Base-by-base conservation (phyloP, 2,113 vertebrate species). In the Forbesichthys agassizii region DNA sequence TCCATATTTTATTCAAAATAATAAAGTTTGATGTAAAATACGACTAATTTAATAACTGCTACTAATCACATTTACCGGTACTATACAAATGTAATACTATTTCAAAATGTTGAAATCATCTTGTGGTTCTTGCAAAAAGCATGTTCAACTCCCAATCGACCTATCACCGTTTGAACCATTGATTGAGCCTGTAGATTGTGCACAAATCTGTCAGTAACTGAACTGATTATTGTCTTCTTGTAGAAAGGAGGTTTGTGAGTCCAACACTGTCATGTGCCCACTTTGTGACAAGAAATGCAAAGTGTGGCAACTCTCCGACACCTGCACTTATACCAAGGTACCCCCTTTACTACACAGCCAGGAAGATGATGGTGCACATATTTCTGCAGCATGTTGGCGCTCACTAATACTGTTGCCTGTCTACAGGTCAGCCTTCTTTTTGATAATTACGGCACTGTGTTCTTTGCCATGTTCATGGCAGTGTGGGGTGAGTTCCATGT, bases 381-480 rank as follows among this genome's bases (percentile, higher is more conserved):
- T 57, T 27, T 11, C 81, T 52, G 10, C 4, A 20, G 36, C 27
- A 7, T 70, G 12, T 36, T 56, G 48, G 36, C 10, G 1, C 36
- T 64, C 47, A 80, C 18, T 27, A 1, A 20, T 48, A 48, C 0
- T 74, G 3, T 68, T 42, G 9, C 65, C 47, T 75, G 3, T 60
- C 36, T 71, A 46, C 86, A 99, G 98, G 82, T 98, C 81, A 98
- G 93, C 42, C 93, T 94, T 66, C 90, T 97, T 71, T 95, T 99
- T 48, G 98, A 99, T 88, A 98, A 99, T 12, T 92, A 94, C 47
- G 93, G 94, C 59, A 99, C 97, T 0, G 95, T 98, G 65, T 0
- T 92, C 49, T 98, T 99, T 68, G 96, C 97, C 3, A 94, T 98
- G 61, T 91, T 96, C 87, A 98, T 98, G 96, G 95, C 98, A 0